Evolutionary conservation across 2,797 vertebrate species (phyloP), one percentile per base, ranked within the genome.

Genomic region (Calcarius lapponicus): DNA sequence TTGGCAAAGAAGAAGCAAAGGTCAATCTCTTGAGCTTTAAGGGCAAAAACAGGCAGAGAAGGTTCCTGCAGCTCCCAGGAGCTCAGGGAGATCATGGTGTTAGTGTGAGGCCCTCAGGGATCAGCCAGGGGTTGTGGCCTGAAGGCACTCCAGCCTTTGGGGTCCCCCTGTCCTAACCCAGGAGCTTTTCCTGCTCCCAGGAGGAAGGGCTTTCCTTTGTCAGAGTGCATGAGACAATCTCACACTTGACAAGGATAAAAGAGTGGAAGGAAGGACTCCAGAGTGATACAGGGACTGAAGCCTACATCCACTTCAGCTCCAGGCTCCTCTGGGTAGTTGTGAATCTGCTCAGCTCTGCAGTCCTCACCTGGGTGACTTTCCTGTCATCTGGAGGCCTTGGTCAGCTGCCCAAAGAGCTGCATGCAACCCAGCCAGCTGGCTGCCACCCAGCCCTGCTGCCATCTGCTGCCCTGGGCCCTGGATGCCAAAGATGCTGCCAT

Each of bases 371-470:
- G 91, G 78, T 6, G 36, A 83, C 64, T 65, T 81, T 93, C 67
- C 76, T 8, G 3, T 50, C 53, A 82, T 88, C 80, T 67, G 86
- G 79, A 90, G 75, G 86, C 94, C 66, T 90, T 95, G 88, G 62
- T 76, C 83, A 84, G 93, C 94, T 90, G 96, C 91, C 87, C 62
- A 56, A 72, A 36, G 20, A 94, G 76, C 76, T 80, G 73, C 28
- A 26, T 47, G 76, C 60, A 47, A 22, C 34, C 29, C 31, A 45
- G 95, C 95, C 95, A 94, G 82, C 87, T 97, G 95, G 95, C 95
- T 94, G 87, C 66, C 80, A 31, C 50, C 90, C 94, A 96, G 76
- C 91, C 60, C 74, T 80, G 94, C 88, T 90, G 91, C 95, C 95
- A 94, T 94, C 95, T 96, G 95, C 92, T 88, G 7, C 79, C 50